Conservation (phyloP, 2,888 invertebrate genomes). For the Protula sp. region DNA sequence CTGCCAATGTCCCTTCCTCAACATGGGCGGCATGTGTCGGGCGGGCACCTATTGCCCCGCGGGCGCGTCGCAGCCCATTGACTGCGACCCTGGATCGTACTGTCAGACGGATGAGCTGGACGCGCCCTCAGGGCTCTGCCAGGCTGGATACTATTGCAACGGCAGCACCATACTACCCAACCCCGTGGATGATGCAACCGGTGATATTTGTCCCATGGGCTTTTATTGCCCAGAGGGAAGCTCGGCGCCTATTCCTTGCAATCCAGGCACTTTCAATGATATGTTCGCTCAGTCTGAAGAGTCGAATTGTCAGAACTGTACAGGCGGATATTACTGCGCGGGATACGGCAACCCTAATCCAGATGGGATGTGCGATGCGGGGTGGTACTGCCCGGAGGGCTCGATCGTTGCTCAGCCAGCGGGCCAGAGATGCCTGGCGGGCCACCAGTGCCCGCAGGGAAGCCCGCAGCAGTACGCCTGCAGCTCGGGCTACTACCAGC, state of each 20-base stretch:
- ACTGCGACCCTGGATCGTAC: constrained; percentile 38
- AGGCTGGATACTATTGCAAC: constrained; percentile 35
- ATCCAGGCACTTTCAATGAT: constrained; percentile 39
- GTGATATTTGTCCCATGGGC: constrained; percentile 48
- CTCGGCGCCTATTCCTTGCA: constrained; percentile 35
- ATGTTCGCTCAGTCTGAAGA: constrained; percentile 37
- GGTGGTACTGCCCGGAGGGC: constrained; percentile 43
- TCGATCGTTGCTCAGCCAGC: constrained; percentile 45
- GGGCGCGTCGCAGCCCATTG: constrained; percentile 34
- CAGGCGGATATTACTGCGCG: constrained; percentile 38
- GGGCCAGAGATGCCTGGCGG: constrained; percentile 40
- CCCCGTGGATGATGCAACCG: constrained; percentile 45
- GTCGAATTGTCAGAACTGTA: constrained; percentile 43
- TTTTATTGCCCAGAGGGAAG: constrained; percentile 45
- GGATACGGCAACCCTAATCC: constrained; percentile 35
- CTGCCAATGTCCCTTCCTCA: constrained; percentile 36
- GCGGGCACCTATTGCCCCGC: constrained; percentile 46
- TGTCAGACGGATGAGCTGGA: constrained; percentile 34
- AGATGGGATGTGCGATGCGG: constrained; percentile 36
- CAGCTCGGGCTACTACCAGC: constrained; percentile 42
- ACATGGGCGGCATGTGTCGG: constrained; percentile 40
- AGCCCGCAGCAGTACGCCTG: constrained; percentile 40
- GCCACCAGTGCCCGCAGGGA: constrained; percentile 43
- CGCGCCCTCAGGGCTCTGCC: constrained; percentile 37
- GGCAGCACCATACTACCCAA: constrained; percentile 38